Evolutionary conservation across 1,140 invertebrate genomes (phyloP).

Genomic region (Pogonomyrmex californicus): DNA sequence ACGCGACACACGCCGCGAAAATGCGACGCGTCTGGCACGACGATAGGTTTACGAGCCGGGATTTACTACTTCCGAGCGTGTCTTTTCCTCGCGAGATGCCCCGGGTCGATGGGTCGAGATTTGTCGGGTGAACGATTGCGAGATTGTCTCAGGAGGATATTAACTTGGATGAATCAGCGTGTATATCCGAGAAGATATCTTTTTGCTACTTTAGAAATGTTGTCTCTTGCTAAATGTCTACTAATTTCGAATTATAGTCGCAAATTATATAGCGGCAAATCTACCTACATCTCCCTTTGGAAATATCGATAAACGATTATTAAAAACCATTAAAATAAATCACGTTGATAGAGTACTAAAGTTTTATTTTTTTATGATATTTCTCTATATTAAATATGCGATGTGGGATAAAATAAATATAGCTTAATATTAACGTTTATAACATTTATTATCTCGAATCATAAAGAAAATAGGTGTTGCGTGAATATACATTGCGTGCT

Average conservation of each 20-base stretch:
- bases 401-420: not conserved
- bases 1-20: constrained; percentile 16
- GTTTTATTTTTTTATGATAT: not conserved
- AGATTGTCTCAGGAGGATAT: not conserved
- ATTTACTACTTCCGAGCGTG: constrained; percentile 23
- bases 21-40: not conserved
- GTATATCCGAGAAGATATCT: not conserved
- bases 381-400: not conserved
- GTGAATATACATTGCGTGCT: constrained; percentile 55
- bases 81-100: not conserved
- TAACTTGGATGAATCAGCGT: constrained; percentile 14
- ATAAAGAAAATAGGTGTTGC: constrained; percentile 67
- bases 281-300: not conserved
- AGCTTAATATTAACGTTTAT: constrained; percentile 9
- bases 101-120: no score
- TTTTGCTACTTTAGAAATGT: not conserved
- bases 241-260: no score
- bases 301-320: not conserved
- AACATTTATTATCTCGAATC: constrained; percentile 68
- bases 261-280: no score
- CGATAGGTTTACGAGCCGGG: constrained; percentile 21
- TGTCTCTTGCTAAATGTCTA: not conserved
- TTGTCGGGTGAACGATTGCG: not conserved
- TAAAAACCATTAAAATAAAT: not conserved
- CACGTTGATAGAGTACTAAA: not conserved